Percentiles rank a stretch among this genome's conserved stretches.
Evolutionary conservation across 2,888 invertebrate species (phyloP).

Genomic region (Drosophila multiciliata): DNA sequence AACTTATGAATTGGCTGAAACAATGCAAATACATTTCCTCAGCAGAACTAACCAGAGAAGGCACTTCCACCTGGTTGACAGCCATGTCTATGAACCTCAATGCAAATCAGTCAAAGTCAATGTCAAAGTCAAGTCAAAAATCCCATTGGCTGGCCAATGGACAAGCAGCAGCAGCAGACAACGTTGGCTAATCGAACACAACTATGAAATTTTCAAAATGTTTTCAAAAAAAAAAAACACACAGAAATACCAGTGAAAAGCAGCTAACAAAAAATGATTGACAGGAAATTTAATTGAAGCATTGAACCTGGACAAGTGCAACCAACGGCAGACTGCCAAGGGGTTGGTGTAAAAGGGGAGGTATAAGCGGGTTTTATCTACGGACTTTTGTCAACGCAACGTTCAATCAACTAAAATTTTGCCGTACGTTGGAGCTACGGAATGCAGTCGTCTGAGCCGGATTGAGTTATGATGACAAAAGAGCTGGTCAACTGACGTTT

Average conservation of each 20-base stretch:
- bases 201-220: constrained; percentile 59
- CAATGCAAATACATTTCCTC: background rate
- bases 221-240: constrained; percentile 5
- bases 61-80: constrained; percentile 24
- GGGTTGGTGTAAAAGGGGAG: background rate
- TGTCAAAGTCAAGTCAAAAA: constrained; percentile 61
- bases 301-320: constrained; percentile 59
- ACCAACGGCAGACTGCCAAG: background rate
- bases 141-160: constrained; percentile 45
- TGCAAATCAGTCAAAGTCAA: constrained; percentile 60
- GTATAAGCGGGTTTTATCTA: constrained; percentile 17
- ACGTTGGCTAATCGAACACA: constrained; percentile 58
- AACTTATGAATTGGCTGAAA: background rate
- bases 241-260: constrained; percentile 36
- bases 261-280: constrained; percentile 57
- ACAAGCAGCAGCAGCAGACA: background rate
- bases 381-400: constrained; percentile 49
- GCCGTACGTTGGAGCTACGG: background rate
- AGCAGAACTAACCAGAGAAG: background rate
- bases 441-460: constrained; percentile 34
- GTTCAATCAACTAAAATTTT: constrained; percentile 64
- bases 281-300: constrained; percentile 75
- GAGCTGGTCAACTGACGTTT: constrained; percentile 66
- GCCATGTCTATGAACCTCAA: constrained; percentile 37
- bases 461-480: constrained; percentile 53